Evolutionary conservation across 2,113 vertebrate genomes (phyloP).

Genomic region (Odontesthes bonariensis): DNA sequence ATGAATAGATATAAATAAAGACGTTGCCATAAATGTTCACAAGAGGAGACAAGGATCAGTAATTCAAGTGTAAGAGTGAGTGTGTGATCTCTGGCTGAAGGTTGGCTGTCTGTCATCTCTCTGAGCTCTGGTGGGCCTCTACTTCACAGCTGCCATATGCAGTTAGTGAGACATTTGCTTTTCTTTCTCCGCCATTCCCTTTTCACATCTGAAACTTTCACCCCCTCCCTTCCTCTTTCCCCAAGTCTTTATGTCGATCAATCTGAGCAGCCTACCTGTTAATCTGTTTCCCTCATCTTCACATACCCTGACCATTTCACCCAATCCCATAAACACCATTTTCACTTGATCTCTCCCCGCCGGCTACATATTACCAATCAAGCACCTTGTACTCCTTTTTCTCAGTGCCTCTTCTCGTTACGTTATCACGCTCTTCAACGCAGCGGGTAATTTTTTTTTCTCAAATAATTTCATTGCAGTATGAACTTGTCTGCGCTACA

Average conservation of each 20-base stretch:
- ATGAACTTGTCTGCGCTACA: constrained; percentile 5
- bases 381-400: constrained; percentile 28
- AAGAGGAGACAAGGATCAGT: constrained; percentile 38
- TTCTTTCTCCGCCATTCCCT: not conserved
- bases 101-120: constrained; percentile 51
- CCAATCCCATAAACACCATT: constrained; percentile 55
- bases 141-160: constrained; percentile 30
- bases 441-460: too few species aligned
- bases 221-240: constrained; percentile 5
- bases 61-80: constrained; percentile 35
- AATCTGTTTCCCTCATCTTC: constrained; percentile 48
- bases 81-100: constrained; percentile 54
- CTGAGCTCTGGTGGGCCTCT: constrained; percentile 14
- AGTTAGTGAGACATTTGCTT: not conserved
- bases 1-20: constrained; percentile 22
- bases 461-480: constrained; percentile 48
- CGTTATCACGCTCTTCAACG: constrained; percentile 1
- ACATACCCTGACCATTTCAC: constrained; percentile 61
- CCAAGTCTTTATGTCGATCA: constrained; percentile 33
- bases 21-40: constrained; percentile 17
- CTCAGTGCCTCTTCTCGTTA: not conserved
- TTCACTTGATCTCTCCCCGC: constrained; percentile 61
- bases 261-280: constrained; percentile 31
- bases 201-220: constrained; percentile 22
- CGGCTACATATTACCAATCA: constrained; percentile 53